Percentiles rank a stretch among this genome's conserved stretches.
phyloP scores from a whole-genome alignment of 2,113 vertebrate species.

The Formicarius rufipectus region DNA sequence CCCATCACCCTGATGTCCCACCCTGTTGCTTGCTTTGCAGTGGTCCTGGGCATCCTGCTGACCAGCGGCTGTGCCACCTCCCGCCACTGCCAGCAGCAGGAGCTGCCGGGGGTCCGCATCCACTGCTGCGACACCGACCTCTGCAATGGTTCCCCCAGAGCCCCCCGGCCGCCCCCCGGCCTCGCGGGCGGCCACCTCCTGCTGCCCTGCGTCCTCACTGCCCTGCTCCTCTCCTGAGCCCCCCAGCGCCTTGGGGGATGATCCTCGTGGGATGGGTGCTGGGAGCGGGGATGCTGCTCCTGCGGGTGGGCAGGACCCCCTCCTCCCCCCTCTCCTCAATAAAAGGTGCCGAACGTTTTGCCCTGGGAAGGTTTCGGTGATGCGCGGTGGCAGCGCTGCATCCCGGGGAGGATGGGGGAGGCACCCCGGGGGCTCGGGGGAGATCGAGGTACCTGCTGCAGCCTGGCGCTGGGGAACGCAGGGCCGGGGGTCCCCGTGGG shows the following conservation, averaged over 20 bases:
- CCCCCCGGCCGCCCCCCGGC: background rate
- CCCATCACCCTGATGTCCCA: rapidly evolving
- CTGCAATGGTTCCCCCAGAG: constrained; percentile 70
- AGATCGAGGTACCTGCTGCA: background rate
- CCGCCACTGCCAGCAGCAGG: constrained; percentile 89
- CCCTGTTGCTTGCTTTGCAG: constrained; percentile 56
- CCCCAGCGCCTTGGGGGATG: background rate
- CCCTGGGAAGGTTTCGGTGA: background rate
- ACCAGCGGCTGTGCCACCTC: constrained; percentile 90
- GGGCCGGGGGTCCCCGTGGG: background rate
- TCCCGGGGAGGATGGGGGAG: background rate
- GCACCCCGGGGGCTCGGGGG: rapidly evolving
- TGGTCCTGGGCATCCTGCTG: constrained; percentile 85
- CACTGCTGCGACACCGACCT: constrained; percentile 87
- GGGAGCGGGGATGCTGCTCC: background rate
- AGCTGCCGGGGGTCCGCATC: constrained; percentile 88
- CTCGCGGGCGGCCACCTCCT: background rate
- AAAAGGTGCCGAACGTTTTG: background rate
- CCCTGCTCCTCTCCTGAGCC: constrained; percentile 34
- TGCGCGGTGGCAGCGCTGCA: background rate
- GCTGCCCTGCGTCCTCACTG: background rate
- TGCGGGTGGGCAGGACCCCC: rapidly evolving
- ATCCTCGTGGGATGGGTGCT: rapidly evolving
- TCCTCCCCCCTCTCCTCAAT: background rate
- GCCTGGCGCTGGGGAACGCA: background rate